These are phyloP conservation scores for Apus apus DNA, from an alignment of 2,113 vertebrate genomes.

Conservation along the genomic window DNA sequence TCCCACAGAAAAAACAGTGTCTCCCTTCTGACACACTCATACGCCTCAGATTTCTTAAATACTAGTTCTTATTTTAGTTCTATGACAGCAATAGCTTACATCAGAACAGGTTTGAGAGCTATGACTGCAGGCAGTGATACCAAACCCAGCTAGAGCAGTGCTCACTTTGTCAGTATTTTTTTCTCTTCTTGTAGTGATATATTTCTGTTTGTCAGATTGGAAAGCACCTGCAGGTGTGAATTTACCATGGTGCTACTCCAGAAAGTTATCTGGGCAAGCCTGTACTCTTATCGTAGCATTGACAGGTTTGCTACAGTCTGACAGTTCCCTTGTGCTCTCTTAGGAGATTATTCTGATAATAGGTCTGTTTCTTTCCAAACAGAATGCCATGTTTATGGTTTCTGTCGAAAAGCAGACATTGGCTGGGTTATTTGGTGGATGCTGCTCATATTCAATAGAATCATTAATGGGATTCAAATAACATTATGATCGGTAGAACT, in stretches of 20 bases:
- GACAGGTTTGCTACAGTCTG: background rate
- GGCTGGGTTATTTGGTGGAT: background rate
- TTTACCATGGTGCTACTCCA: background rate
- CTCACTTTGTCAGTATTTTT: background rate
- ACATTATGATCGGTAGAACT: background rate
- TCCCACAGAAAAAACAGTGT: background rate
- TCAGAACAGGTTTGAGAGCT: background rate
- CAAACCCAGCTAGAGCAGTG: background rate
- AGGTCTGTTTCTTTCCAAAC: background rate
- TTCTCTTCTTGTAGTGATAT: background rate
- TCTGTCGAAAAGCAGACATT: background rate
- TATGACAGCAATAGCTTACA: background rate
- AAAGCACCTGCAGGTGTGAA: background rate
- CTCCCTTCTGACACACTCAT: background rate
- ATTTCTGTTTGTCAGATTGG: background rate
- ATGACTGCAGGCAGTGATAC: background rate
- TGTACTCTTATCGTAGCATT: background rate
- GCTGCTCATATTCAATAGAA: background rate
- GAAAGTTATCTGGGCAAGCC: background rate
- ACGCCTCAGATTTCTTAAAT: background rate
- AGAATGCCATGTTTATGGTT: background rate
- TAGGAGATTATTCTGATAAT: background rate
- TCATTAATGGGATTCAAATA: background rate
- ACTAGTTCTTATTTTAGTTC: background rate
- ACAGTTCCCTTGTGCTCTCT: background rate